Percentiles rank a stretch among this genome's conserved stretches.
phyloP scores from a whole-genome alignment of 2,797 vertebrate species.

The Aotus griseimembra region DNA sequence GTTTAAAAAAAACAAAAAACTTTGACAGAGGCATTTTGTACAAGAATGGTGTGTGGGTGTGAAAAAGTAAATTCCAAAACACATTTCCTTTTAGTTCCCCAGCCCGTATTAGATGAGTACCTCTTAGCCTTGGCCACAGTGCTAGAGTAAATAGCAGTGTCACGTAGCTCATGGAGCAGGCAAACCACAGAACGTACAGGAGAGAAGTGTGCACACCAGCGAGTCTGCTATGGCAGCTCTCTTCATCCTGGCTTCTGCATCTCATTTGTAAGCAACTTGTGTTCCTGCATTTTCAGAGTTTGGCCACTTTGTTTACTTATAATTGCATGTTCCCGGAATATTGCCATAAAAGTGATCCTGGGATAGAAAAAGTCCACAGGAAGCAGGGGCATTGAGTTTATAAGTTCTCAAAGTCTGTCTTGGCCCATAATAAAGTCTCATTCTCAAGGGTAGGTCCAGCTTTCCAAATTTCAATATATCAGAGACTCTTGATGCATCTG shows the following conservation, averaged over 20 bases:
- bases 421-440: background rate
- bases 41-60: background rate
- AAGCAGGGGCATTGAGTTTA: background rate
- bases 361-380: background rate
- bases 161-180: background rate
- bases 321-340: background rate
- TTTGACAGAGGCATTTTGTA: constrained; percentile 36
- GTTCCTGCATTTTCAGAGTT: background rate
- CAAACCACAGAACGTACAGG: accelerated
- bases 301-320: background rate
- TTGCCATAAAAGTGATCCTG: background rate
- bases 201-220: accelerated
- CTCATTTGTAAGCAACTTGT: background rate
- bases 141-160: background rate
- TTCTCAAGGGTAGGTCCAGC: background rate
- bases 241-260: accelerated
- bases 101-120: background rate
- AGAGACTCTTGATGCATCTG: background rate
- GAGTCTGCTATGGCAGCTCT: background rate
- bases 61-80: constrained; percentile 49
- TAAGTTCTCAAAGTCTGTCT: background rate
- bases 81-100: background rate
- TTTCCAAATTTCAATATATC: background rate
- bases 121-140: background rate
- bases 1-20: background rate